Conservation (phyloP, 2,797 vertebrate species). For the Coranthus polyacanthus region DNA sequence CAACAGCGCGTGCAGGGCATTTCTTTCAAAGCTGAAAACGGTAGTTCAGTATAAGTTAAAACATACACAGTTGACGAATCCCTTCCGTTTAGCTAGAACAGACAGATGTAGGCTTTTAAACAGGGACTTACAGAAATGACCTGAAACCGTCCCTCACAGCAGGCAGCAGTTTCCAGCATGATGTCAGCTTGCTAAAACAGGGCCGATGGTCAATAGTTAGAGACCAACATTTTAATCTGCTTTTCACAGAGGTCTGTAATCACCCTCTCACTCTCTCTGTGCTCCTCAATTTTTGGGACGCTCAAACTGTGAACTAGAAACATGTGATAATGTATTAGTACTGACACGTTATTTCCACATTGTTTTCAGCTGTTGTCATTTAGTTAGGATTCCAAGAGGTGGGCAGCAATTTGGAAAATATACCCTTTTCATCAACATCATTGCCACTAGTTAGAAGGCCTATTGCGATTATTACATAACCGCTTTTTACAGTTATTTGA, state of each 20-base stretch:
- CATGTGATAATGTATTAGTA: slow-evolving; percentile 13
- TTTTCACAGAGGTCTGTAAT: slow-evolving; percentile 58
- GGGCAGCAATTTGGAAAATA: neutral
- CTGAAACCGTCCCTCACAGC: slow-evolving; percentile 51
- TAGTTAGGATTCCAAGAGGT: slow-evolving; percentile 11
- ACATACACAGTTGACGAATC: too few relatives aligned
- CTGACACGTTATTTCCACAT: slow-evolving; percentile 16
- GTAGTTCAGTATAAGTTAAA: too few relatives aligned
- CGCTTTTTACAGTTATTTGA: too few relatives aligned
- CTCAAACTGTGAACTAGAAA: slow-evolving; percentile 37
- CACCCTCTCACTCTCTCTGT: slow-evolving; percentile 27
- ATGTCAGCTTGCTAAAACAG: slow-evolving; percentile 60
- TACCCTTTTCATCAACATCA: too few relatives aligned
- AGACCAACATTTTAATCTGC: slow-evolving; percentile 71
- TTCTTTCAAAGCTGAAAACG: too few relatives aligned
- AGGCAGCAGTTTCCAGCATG: slow-evolving; percentile 46
- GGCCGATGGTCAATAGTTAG: slow-evolving; percentile 51
- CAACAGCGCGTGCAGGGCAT: neutral
- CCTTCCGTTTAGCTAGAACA: too few relatives aligned
- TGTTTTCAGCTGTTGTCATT: slow-evolving; percentile 29
- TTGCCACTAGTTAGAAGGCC: too few relatives aligned
- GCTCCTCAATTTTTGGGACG: slow-evolving; percentile 22
- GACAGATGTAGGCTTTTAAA: slow-evolving; percentile 37
- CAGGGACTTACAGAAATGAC: slow-evolving; percentile 50
- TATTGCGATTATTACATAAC: too few relatives aligned